Evolutionary conservation across 92 coral and sea anemone species (phyloP).

Genomic region (Ricordea florida): DNA sequence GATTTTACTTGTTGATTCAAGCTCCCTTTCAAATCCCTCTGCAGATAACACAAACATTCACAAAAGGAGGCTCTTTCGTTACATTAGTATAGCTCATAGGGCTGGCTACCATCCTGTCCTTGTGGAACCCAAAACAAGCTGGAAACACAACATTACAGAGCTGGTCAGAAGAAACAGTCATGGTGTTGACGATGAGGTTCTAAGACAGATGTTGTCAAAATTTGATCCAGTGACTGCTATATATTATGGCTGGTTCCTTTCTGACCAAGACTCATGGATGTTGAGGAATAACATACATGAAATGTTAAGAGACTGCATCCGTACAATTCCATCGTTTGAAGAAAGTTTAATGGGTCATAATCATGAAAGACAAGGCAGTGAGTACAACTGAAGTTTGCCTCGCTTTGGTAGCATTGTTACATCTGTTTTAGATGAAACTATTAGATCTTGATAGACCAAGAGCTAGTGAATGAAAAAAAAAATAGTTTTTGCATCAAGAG

Average conservation of each 20-base stretch:
- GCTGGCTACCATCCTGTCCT: conserved; percentile 30
- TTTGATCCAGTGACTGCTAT: conserved; percentile 22
- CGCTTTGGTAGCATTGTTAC: too few species aligned
- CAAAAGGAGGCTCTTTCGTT: background rate
- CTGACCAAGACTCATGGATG: background rate
- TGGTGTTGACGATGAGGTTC: conserved; percentile 13
- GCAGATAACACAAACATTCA: conserved; percentile 53
- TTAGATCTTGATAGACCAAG: too few species aligned
- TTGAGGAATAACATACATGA: conserved; percentile 1
- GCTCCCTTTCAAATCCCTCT: background rate
- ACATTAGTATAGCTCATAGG: conserved; percentile 28
- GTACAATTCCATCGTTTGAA: conserved; percentile 7
- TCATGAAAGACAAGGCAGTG: too few species aligned
- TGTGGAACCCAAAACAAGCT: conserved; percentile 56
- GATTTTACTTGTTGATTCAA: background rate
- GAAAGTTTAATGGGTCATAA: background rate
- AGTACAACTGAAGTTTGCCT: too few species aligned
- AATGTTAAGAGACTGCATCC: conserved; percentile 1
- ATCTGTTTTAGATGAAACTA: too few species aligned
- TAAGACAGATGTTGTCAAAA: conserved; percentile 3
- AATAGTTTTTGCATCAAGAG: too few species aligned
- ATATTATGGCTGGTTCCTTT: conserved; percentile 57
- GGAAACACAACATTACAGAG: conserved; percentile 37
- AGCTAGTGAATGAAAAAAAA: too few species aligned
- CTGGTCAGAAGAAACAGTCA: conserved; percentile 17